These are phyloP conservation scores for Chlorocebus sabaeus DNA, from an alignment of 2,113 vertebrate species.

Conservation along the genomic window DNA sequence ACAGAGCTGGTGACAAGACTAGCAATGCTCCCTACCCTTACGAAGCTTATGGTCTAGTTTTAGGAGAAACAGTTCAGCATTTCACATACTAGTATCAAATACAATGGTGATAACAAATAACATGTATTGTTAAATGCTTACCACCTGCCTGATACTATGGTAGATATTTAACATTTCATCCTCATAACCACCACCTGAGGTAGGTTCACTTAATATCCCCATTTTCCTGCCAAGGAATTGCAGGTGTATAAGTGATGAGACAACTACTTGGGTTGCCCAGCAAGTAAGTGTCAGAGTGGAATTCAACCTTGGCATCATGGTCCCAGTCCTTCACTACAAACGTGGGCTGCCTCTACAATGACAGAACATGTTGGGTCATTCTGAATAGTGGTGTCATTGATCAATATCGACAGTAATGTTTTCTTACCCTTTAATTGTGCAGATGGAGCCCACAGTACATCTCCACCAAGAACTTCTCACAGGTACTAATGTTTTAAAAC, in stretches of 20 bases:
- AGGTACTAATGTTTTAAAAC: conserved; percentile 74
- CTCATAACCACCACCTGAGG: background rate
- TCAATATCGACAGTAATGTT: background rate
- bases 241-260: background rate
- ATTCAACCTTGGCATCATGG: background rate
- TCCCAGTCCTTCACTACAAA: background rate
- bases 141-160: background rate
- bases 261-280: background rate
- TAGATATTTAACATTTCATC: background rate
- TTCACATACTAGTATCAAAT: background rate
- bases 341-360: background rate
- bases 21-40: background rate
- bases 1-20: background rate
- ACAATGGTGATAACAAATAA: background rate
- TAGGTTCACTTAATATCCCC: background rate
- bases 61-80: background rate
- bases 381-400: background rate
- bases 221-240: background rate
- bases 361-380: background rate
- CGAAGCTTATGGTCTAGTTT: background rate
- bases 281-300: background rate
- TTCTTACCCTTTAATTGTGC: conserved; percentile 35
- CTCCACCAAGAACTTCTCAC: conserved; percentile 49
- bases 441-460: conserved; percentile 5
- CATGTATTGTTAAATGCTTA: background rate